These are phyloP conservation scores for Solen grandis DNA, from an alignment of 1,140 invertebrate species.

Conservation along the genomic window DNA sequence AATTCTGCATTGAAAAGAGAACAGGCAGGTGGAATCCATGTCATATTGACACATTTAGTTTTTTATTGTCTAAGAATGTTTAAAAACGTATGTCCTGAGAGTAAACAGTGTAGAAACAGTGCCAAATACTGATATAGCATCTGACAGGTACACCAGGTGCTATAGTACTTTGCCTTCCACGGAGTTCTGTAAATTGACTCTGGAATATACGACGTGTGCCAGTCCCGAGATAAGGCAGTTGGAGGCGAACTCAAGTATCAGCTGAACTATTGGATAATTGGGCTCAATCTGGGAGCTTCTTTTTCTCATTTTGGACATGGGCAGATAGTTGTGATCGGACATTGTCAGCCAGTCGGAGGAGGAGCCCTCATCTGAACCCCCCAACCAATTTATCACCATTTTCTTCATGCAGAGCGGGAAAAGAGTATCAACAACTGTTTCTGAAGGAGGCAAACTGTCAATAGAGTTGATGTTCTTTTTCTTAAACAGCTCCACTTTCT, in stretches of 20 bases:
- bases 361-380: constrained; percentile 10
- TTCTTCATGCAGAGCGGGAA: constrained; percentile 71
- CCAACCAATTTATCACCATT: constrained; percentile 66
- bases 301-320: neutral
- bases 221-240: constrained; percentile 70
- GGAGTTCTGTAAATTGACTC: constrained; percentile 37
- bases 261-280: constrained; percentile 66
- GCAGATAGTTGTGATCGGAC: constrained; percentile 53
- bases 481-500: constrained; percentile 67
- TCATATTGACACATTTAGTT: too few species aligned
- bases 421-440: constrained; percentile 59
- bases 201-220: constrained; percentile 73
- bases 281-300: neutral
- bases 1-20: too few species aligned
- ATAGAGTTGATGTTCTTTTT: constrained; percentile 63
- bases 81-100: too few species aligned
- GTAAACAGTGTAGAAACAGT: too few species aligned
- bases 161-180: too few species aligned
- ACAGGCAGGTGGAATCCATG: too few species aligned
- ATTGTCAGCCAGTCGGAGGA: neutral
- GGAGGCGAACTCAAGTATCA: constrained; percentile 72
- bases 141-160: too few species aligned
- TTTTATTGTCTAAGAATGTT: too few species aligned
- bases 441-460: constrained; percentile 65
- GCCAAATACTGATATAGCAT: too few species aligned